A percentile compares a stretch with the other conserved stretches of the same genome.
phyloP scores from a whole-genome alignment of 2,797 vertebrate genomes.

The Hypotaenidia okinawae region DNA sequence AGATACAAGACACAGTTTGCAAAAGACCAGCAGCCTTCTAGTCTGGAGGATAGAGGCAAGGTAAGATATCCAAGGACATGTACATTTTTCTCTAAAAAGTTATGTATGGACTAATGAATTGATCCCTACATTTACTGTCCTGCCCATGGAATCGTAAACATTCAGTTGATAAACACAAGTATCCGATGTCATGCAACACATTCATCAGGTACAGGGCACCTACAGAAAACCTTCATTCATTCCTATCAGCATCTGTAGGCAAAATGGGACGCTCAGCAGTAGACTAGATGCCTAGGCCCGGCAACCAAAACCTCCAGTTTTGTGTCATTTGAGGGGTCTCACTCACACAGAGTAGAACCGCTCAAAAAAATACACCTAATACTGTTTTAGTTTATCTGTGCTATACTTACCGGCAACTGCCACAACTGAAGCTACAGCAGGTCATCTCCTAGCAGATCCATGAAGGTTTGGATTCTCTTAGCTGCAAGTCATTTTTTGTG shows the following conservation, averaged over 20 bases:
- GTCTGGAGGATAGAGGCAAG: neutral
- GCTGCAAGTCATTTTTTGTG: neutral
- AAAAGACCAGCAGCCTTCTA: neutral
- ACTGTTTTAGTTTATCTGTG: neutral
- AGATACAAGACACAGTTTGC: neutral
- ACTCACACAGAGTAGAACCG: neutral
- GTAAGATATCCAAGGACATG: neutral
- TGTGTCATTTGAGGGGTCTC: rapidly evolving
- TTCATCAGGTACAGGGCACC: neutral
- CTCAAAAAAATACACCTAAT: neutral
- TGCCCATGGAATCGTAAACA: neutral
- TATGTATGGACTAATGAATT: neutral
- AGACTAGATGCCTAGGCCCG: neutral
- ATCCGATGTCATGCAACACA: neutral
- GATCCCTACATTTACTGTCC: neutral
- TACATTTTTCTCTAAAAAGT: neutral
- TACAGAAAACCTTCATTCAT: neutral
- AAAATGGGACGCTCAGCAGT: neutral
- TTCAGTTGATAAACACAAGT: neutral
- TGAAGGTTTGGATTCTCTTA: neutral
- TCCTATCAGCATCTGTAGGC: neutral
- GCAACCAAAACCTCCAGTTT: neutral
- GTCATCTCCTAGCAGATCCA: neutral
- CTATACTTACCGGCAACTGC: neutral
- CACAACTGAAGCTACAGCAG: neutral